Evolutionary conservation across 2,797 vertebrate genomes (phyloP).

Genomic region (Naso thynnoides): DNA sequence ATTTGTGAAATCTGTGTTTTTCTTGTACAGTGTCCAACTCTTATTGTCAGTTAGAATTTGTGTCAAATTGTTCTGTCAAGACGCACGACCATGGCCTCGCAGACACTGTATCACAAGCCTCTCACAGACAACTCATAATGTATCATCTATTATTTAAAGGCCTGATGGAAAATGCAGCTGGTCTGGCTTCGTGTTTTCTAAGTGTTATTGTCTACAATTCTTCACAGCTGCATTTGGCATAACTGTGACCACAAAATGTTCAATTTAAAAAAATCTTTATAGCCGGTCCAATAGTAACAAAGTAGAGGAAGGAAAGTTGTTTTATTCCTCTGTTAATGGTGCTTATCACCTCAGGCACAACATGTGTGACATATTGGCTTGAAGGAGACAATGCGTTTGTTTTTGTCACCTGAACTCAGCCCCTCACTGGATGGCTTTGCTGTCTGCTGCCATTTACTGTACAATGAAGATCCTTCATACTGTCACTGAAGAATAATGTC

Average conservation of each 20-base stretch:
- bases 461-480: constrained; percentile 49
- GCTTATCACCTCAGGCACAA: neutral
- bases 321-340: constrained; percentile 14
- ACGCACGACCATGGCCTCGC: constrained; percentile 49
- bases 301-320: constrained; percentile 12
- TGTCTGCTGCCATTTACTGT: constrained; percentile 53
- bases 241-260: constrained; percentile 49
- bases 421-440: constrained; percentile 25
- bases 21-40: constrained; percentile 31
- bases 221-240: constrained; percentile 40
- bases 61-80: constrained; percentile 46
- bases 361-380: constrained; percentile 3
- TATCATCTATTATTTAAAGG: constrained; percentile 85
- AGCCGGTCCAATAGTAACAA: constrained; percentile 14
- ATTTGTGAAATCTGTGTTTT: constrained; percentile 42
- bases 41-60: constrained; percentile 46
- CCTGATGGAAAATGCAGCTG: constrained; percentile 81
- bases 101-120: constrained; percentile 71
- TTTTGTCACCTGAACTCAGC: constrained; percentile 43
- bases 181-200: constrained; percentile 74
- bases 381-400: constrained; percentile 28
- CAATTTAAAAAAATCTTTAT: constrained; percentile 30
- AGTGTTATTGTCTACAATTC: constrained; percentile 58
- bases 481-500: constrained; percentile 65
- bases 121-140: constrained; percentile 81